Percentiles rank a stretch among this genome's conserved stretches.
Evolutionary conservation across 1,140 invertebrate genomes (phyloP).

Genomic region (Saccostrea cuccullata): DNA sequence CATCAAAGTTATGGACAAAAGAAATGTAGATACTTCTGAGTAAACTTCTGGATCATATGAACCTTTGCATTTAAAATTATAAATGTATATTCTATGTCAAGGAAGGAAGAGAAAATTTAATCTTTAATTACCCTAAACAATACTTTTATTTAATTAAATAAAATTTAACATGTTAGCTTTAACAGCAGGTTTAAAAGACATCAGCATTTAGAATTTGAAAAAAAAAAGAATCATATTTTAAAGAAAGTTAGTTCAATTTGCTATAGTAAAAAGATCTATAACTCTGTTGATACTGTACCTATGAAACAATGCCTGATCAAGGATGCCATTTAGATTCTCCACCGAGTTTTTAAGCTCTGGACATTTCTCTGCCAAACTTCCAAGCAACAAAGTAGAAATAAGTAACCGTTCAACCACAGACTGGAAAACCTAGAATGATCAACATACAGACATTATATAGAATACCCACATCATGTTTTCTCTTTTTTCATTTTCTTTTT

Average conservation of each 20-base stretch:
- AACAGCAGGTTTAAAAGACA: too few relatives aligned
- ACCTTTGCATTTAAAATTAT: too few relatives aligned
- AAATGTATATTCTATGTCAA: too few relatives aligned
- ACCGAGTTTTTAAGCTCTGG: too few relatives aligned
- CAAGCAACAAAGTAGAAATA: not conserved
- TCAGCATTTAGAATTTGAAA: too few relatives aligned
- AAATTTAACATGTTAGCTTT: too few relatives aligned
- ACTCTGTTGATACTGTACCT: conserved; percentile 39
- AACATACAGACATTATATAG: not conserved
- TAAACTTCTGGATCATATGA: too few relatives aligned
- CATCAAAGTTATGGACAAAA: too few relatives aligned
- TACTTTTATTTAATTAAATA: too few relatives aligned
- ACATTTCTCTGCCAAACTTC: not conserved
- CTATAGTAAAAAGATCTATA: not conserved
- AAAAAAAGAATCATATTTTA: too few relatives aligned
- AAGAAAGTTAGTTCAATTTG: too few relatives aligned
- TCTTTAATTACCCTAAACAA: not conserved
- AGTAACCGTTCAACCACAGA: conserved; percentile 34
- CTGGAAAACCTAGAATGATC: conserved; percentile 40
- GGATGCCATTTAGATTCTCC: not conserved
- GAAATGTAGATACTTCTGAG: too few relatives aligned
- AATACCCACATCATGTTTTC: not conserved
- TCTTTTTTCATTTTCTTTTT: not conserved
- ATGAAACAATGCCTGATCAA: conserved; percentile 37
- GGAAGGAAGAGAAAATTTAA: not conserved